Base-by-base conservation (phyloP, 2,888 invertebrate species). In the Pterostichus niger region DNA sequence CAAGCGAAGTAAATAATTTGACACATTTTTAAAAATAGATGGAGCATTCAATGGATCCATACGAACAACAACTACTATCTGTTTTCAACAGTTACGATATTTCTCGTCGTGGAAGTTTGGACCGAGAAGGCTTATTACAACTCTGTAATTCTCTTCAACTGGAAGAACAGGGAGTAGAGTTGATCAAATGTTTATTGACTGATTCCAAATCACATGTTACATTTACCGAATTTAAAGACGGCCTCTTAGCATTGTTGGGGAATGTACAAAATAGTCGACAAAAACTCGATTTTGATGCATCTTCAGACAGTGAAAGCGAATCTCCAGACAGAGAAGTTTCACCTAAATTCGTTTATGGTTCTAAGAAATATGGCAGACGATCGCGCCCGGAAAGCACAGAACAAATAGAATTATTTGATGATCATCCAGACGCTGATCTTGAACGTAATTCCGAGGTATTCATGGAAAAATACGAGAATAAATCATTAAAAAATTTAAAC, bases 41-140 rank as follows among this genome's bases (percentile, higher is more conserved):
- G 87, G 87, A 87, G 81, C 85, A 86, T 82, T 84, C 87, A 31
- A 84, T 93, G 89, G 95, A 95, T 91, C 96, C 94, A 61, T 96
- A 96, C 88, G 96, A 96, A 89, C 94, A 95, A 90, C 96, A 96
- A 91, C 92, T 96, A 87, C 93, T 94, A 87, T 93, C 94, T 86
- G 95, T 96, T 88, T 96, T 96, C 88, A 93, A 95, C 89, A 95
- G 95, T 88, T 95, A 95, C 90, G 94, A 96, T 90, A 91, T 92
- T 85, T 93, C 94, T 88, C 93, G 93, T 87, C 91, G 92, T 87
- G 94, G 94, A 86, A 92, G 93, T 87, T 89, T 96, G 85, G 94
- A 94, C 88, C 92, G 91, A 86, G 91, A 92, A 64, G 94, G 95
- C 61, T 91, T 96, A 85, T 90, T 92, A 78, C 92, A 93, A 84